Evolutionary conservation across 2,113 vertebrate species (phyloP), one percentile per base, ranked within the genome.

Genomic region (Haplotaxodon microlepis): DNA sequence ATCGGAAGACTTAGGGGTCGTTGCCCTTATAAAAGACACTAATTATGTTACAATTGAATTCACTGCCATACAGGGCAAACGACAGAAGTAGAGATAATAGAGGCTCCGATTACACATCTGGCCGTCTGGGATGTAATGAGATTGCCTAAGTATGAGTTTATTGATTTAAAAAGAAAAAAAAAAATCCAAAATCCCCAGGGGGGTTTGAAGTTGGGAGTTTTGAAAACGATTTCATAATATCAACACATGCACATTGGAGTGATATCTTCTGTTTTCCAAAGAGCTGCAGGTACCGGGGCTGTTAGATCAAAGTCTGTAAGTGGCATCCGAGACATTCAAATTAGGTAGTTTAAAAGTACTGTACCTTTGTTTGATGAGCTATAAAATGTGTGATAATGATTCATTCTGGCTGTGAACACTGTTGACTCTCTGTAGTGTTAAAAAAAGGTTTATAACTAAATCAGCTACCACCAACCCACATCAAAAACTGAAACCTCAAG

Each of bases 11-110:
- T 84, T 50, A 1, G 81, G 91, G 91, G 91, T 91, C 88, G 66
- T 79, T 73, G 87, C 71, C 76, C 83, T 59, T 47, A 84, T 89
- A 90, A 94, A 87, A 91, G 87, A 85, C 61, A 73, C 90, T 94
- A 95, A 95, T 92, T 86, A 94, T 63, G 78, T 93, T 90, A 84
- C 90, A 95, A 95, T 95, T 92, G 86, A 93, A 95, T 94, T 91
- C 12, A 13, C 81, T 61, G 81, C 85, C 84, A 24, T 83, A 45
- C 83, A 81, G 90, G 91, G 92, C 90, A 86, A 91, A 92, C 92
- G 92, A 93, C 89, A 86, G 88, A 38, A 83, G 90, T 78, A 63
- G 87, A 94, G 91, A 93, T 92, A 94, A 94, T 66, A 53, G 59
- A 81, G 81, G 84, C 92, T 90, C 92, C 16, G 88, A 94, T 94